phyloP scores from a whole-genome alignment of 2,113 vertebrate genomes.

The Platichthys stellatus region DNA sequence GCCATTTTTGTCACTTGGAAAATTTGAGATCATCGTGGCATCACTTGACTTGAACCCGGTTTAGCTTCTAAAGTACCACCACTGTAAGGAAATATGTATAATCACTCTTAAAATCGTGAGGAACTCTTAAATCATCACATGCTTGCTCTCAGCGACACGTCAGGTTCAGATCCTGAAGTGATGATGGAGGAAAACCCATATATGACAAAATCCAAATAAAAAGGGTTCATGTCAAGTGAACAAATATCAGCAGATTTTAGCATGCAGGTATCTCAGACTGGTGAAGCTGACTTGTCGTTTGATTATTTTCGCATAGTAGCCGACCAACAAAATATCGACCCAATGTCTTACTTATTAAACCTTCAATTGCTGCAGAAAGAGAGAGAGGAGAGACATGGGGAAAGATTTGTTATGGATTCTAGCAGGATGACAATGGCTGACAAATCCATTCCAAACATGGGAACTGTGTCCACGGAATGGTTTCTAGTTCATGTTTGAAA shows the following conservation, averaged over 20 bases:
- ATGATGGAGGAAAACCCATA: background rate
- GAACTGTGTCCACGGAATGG: conserved; percentile 48
- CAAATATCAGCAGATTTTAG: conserved; percentile 65
- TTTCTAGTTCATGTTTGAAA: conserved; percentile 63
- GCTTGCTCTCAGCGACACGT: conserved; percentile 23
- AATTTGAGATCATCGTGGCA: conserved; percentile 39
- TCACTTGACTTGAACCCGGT: conserved; percentile 75
- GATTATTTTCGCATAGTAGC: conserved; percentile 28
- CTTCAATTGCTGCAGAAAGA: conserved; percentile 86
- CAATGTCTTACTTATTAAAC: conserved; percentile 87
- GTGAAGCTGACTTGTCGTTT: conserved; percentile 44
- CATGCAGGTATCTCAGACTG: conserved; percentile 70
- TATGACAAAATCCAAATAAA: conserved; percentile 18
- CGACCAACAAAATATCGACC: conserved; percentile 65
- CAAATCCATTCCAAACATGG: conserved; percentile 68
- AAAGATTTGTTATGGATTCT: conserved; percentile 77
- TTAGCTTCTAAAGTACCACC: conserved; percentile 22
- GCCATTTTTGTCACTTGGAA: conserved; percentile 12
- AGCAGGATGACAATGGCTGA: conserved; percentile 65
- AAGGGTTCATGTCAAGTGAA: conserved; percentile 76
- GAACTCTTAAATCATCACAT: conserved; percentile 36
- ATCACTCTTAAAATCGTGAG: background rate
- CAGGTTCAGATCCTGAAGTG: conserved; percentile 33
- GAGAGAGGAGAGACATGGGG: conserved; percentile 79
- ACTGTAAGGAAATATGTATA: conserved; percentile 1